Percentiles rank a stretch among this genome's conserved stretches.
Conservation (phyloP, 2,888 invertebrate species). For the Amphipyra tragopoginis region DNA sequence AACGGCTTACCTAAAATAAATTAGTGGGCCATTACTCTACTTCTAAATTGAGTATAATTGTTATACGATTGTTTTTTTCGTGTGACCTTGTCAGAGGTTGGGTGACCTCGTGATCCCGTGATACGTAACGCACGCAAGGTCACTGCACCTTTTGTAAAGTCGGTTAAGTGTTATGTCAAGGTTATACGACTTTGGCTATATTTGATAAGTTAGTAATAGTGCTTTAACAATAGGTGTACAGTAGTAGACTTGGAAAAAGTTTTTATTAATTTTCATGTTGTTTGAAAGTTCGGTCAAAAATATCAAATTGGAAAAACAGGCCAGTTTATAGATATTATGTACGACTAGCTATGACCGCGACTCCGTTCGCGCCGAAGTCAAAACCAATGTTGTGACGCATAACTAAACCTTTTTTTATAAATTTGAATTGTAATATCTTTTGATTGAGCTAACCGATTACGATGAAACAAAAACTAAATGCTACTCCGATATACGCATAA, state of each 20-base stretch:
- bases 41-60: constrained; percentile 32
- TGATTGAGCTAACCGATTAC: too few species aligned
- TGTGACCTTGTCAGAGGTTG: constrained; percentile 46
- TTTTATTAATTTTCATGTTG: too few species aligned
- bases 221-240: neutral
- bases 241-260: neutral
- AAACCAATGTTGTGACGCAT: too few species aligned
- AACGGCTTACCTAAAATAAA: neutral
- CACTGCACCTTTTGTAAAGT: constrained; percentile 43
- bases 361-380: too few species aligned
- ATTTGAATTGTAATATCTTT: too few species aligned
- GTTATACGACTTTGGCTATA: constrained; percentile 21
- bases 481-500: too few species aligned
- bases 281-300: too few species aligned
- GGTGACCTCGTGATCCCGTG: constrained; percentile 38
- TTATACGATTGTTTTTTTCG: constrained; percentile 19
- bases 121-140: constrained; percentile 53
- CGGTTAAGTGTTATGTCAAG: constrained; percentile 41
- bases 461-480: too few species aligned
- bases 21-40: constrained; percentile 1
- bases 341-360: too few species aligned
- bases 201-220: constrained; percentile 16
- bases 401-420: too few species aligned
- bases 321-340: too few species aligned
- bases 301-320: too few species aligned